A percentile compares a stretch with the other conserved stretches of the same genome.
Evolutionary conservation across 2,888 invertebrate species (phyloP).

Genomic region (Cheilosia urbana): DNA sequence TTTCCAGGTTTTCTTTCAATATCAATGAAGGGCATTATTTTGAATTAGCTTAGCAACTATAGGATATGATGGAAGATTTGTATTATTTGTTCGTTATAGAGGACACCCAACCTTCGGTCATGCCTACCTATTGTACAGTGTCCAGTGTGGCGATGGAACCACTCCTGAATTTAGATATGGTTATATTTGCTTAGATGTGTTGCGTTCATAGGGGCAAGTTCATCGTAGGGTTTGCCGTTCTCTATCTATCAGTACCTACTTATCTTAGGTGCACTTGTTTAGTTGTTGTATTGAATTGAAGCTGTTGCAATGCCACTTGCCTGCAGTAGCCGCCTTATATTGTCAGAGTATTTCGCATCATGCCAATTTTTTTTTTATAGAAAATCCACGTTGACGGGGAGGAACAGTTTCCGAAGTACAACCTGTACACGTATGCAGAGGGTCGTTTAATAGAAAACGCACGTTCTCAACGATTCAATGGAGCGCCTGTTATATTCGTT

Average conservation of each 20-base stretch:
- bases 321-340: too few species aligned
- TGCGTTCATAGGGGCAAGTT: too few species aligned
- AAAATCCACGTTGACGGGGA: conserved; percentile 87
- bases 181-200: neutral
- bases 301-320: too few species aligned
- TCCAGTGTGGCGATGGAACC: too few species aligned
- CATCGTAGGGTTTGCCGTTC: too few species aligned
- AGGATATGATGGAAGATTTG: too few species aligned
- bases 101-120: too few species aligned
- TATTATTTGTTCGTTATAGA: too few species aligned
- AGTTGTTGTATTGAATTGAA: neutral
- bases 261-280: neutral
- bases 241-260: neutral
- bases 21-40: neutral
- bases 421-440: conserved; percentile 95
- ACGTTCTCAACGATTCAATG: conserved; percentile 90
- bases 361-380: conserved; percentile 83
- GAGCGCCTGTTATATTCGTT: conserved; percentile 96
- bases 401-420: conserved; percentile 90
- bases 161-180: neutral
- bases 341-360: too few species aligned
- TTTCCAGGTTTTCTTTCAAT: neutral
- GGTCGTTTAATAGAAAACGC: conserved; percentile 89
- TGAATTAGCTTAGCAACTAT: neutral
- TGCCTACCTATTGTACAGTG: too few species aligned